A percentile compares a stretch with the other conserved stretches of the same genome.
phyloP scores from a whole-genome alignment of 2,888 invertebrate genomes.

The Macroteleia sp. region DNA sequence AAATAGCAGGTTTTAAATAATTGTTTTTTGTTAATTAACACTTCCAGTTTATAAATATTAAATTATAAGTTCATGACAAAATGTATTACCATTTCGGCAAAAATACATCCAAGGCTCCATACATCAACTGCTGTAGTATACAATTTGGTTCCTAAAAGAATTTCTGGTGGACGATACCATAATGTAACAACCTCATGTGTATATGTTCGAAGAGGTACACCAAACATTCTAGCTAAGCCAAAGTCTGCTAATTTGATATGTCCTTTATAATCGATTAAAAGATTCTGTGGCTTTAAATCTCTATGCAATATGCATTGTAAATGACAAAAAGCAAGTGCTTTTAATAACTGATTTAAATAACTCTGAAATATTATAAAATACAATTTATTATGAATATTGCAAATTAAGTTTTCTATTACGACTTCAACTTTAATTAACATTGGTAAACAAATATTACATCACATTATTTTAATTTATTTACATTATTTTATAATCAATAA shows the following conservation, averaged over 20 bases:
- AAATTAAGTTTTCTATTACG: too few species aligned
- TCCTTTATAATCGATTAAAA: conserved; percentile 93
- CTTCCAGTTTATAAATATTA: too few species aligned
- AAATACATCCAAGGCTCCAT: conserved; percentile 98
- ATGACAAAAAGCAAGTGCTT: conserved; percentile 96
- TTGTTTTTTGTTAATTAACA: too few species aligned
- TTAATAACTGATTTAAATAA: conserved; percentile 93
- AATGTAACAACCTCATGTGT: conserved; percentile 98
- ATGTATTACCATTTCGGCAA: conserved; percentile 96
- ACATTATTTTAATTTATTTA: too few species aligned
- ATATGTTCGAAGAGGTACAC: conserved; percentile 95
- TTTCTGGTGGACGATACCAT: conserved; percentile 99
- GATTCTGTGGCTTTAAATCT: conserved; percentile 97
- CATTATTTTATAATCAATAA: too few species aligned
- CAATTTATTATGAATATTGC: too few species aligned
- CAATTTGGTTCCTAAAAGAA: conserved; percentile 94
- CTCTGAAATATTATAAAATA: conserved; percentile 82
- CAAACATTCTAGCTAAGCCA: conserved; percentile 96
- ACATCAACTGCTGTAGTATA: conserved; percentile 97
- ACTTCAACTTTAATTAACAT: too few species aligned
- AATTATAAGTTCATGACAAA: too few species aligned
- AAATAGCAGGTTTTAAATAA: too few species aligned
- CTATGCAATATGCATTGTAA: conserved; percentile 94
- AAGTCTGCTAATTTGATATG: conserved; percentile 98
- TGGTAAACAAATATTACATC: too few species aligned